A percentile compares a stretch with the other conserved stretches of the same genome.
phyloP scores from a whole-genome alignment of 53 echinoderm and acorn worm species.

The Temnopleurus reevesii region DNA sequence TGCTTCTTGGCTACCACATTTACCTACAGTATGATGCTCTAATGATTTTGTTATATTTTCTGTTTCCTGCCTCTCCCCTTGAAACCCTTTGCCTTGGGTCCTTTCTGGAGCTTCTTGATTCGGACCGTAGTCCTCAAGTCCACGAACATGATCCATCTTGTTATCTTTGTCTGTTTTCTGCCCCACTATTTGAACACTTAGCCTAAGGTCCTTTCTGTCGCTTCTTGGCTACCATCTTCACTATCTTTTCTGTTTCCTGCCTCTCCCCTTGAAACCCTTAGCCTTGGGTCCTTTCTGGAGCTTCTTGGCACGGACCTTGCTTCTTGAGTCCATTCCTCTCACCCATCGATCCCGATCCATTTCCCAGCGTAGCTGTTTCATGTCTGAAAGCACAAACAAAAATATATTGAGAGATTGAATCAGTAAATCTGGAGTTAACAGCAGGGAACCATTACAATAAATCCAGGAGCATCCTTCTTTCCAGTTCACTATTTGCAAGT shows the following conservation, averaged over 20 bases:
- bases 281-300: slow-evolving; percentile 19
- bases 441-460: no score
- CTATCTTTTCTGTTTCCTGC: slow-evolving; percentile 6
- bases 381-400: slow-evolving; percentile 57
- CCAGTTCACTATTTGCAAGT: no score
- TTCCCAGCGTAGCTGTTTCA: slow-evolving; percentile 94
- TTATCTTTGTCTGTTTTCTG: no score
- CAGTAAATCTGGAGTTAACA: no score
- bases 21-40: no score
- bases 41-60: no score
- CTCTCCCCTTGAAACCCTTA: slow-evolving; percentile 15
- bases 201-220: no score
- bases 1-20: no score
- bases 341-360: slow-evolving; percentile 76
- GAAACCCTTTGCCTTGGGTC: slow-evolving; percentile 27
- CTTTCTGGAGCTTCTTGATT: slow-evolving; percentile 41
- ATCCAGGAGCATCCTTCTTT: no score
- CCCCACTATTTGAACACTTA: no score
- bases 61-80: background rate
- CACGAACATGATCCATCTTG: slow-evolving; percentile 73
- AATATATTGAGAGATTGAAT: no score
- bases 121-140: slow-evolving; percentile 68
- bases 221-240: no score
- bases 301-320: slow-evolving; percentile 62
- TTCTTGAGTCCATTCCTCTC: slow-evolving; percentile 71